Conservation (phyloP, 37 sponge, comb jelly and placozoan species). For the Mnemiopsis leidyi region DNA sequence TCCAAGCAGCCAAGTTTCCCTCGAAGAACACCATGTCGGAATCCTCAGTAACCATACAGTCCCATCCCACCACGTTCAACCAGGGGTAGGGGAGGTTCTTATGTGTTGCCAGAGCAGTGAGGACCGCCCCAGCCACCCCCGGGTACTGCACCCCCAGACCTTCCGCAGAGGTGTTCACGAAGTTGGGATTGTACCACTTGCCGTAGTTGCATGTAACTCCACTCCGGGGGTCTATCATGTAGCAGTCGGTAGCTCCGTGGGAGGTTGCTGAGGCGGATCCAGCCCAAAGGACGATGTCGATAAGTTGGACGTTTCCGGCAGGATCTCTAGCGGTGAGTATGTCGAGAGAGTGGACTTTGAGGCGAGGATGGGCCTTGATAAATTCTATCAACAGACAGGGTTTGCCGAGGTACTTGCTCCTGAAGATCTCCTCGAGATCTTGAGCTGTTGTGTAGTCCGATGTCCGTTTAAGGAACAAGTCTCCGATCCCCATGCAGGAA, state of each 20-base stretch:
- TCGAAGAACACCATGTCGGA: constrained; percentile 13
- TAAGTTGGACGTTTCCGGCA: not conserved
- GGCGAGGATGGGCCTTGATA: not conserved
- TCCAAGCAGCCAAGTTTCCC: constrained; percentile 60
- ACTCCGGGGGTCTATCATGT: constrained; percentile 39
- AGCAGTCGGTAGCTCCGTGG: not conserved
- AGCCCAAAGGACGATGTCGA: constrained; percentile 29
- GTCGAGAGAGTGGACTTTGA: constrained; percentile 62
- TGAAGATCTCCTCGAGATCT: not conserved
- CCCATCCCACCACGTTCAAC: constrained; percentile 56
- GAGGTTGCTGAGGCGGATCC: constrained; percentile 15
- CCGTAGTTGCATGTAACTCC: not conserved
- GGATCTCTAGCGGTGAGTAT: constrained; percentile 39
- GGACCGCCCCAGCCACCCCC: not conserved
- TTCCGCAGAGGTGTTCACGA: not conserved
- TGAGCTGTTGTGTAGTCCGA: not conserved
- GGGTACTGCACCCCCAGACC: constrained; percentile 49
- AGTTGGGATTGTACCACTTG: constrained; percentile 61
- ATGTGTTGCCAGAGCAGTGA: not conserved
- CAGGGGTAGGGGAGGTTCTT: constrained; percentile 23
- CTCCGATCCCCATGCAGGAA: constrained; percentile 59
- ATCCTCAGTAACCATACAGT: constrained; percentile 58
- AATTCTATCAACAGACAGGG: not conserved
- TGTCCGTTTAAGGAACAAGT: constrained; percentile 13
- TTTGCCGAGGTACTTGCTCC: not conserved